Conservation (phyloP, 2,888 invertebrate genomes). For the Hemithea aestivaria region DNA sequence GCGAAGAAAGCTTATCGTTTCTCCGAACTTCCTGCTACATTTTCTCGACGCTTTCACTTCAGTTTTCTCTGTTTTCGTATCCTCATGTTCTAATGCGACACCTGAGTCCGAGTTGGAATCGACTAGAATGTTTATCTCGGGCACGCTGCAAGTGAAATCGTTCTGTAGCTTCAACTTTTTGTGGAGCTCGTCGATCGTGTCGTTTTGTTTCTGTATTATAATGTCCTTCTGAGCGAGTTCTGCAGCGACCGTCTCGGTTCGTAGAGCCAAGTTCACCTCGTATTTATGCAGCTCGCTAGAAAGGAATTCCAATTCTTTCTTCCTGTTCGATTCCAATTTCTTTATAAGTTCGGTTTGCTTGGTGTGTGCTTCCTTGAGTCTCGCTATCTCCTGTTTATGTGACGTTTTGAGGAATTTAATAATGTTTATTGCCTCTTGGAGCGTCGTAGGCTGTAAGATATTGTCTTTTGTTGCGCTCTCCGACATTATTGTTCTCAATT, state of each 20-base stretch:
- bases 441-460: slow-evolving; percentile 56
- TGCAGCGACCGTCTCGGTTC: slow-evolving; percentile 60
- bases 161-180: slow-evolving; percentile 49
- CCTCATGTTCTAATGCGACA: slow-evolving; percentile 64
- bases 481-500: slow-evolving; percentile 42
- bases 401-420: slow-evolving; percentile 69
- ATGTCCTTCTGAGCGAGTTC: slow-evolving; percentile 66
- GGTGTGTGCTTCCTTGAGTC: slow-evolving; percentile 53
- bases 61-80: slow-evolving; percentile 50
- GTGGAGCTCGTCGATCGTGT: slow-evolving; percentile 59
- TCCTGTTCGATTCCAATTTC: slow-evolving; percentile 65
- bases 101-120: slow-evolving; percentile 75
- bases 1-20: slow-evolving; percentile 68
- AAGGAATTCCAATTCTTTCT: slow-evolving; percentile 68
- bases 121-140: slow-evolving; percentile 55
- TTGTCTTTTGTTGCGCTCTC: slow-evolving; percentile 48
- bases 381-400: slow-evolving; percentile 67
- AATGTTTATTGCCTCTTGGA: slow-evolving; percentile 70
- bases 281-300: slow-evolving; percentile 68
- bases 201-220: slow-evolving; percentile 57
- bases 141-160: slow-evolving; percentile 39
- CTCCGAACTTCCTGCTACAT: slow-evolving; percentile 66
- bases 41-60: slow-evolving; percentile 60
- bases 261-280: slow-evolving; percentile 62
- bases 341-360: slow-evolving; percentile 65